Conservation (phyloP, 2,113 vertebrate species). For the Tautogolabrus adspersus region DNA sequence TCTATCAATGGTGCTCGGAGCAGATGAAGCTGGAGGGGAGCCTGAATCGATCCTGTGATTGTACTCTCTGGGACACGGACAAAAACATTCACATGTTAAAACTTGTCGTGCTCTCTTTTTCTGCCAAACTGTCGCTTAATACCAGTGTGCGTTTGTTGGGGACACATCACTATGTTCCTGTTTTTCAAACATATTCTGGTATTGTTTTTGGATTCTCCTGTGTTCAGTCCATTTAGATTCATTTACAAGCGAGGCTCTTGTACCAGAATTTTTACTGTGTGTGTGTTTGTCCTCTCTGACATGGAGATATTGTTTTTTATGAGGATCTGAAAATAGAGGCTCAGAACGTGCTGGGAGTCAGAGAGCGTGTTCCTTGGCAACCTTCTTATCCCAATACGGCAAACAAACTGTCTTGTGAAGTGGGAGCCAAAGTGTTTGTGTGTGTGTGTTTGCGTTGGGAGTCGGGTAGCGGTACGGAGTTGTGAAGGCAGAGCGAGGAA, state of each 20-base stretch:
- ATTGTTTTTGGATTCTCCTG: slow-evolving; percentile 36
- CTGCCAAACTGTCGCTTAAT: too few species aligned
- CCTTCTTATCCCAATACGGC: slow-evolving; percentile 65
- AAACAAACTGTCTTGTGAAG: slow-evolving; percentile 71
- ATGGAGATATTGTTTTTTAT: slow-evolving; percentile 32
- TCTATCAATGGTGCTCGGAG: too few species aligned
- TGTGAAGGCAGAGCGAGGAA: slow-evolving; percentile 9
- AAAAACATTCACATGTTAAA: too few species aligned
- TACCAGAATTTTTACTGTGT: neutral
- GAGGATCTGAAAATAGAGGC: slow-evolving; percentile 62
- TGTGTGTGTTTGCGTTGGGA: slow-evolving; percentile 1
- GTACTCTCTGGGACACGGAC: too few species aligned
- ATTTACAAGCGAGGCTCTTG: slow-evolving; percentile 25
- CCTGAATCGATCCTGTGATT: too few species aligned
- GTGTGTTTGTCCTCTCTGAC: slow-evolving; percentile 33
- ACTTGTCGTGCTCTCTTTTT: too few species aligned
- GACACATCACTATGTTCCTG: neutral
- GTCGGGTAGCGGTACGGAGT: neutral
- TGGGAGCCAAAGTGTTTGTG: slow-evolving; percentile 44
- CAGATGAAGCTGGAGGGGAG: too few species aligned
- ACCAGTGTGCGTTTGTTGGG: slow-evolving; percentile 12
- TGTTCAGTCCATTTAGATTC: slow-evolving; percentile 31
- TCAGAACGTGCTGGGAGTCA: slow-evolving; percentile 51
- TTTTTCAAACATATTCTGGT: neutral
- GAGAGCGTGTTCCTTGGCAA: slow-evolving; percentile 71